Percentiles rank a stretch among this genome's conserved stretches.
phyloP scores from a whole-genome alignment of 2,888 invertebrate species.

The Nemapogon koenigi region DNA sequence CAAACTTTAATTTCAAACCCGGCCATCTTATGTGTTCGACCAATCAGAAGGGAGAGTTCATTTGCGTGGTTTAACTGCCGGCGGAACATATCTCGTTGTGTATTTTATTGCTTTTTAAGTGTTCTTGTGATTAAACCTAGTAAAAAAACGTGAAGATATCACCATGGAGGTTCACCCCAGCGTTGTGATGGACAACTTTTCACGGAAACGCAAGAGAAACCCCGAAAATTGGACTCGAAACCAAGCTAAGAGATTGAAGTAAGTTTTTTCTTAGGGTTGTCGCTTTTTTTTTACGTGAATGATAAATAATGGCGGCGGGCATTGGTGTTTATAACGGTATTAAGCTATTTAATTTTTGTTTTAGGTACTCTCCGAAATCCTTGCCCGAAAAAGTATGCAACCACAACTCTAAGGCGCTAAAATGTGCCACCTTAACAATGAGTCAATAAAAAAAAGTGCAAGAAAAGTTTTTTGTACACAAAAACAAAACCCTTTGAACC shows the following conservation, averaged over 20 bases:
- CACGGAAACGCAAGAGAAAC: constrained; percentile 1
- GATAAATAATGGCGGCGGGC: neutral
- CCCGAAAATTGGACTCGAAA: too few species aligned
- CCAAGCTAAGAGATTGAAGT: too few species aligned
- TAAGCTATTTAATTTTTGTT: too few species aligned
- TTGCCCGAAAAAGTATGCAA: neutral
- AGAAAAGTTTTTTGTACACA: neutral
- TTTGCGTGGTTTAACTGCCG: neutral
- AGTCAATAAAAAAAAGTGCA: neutral
- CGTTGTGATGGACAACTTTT: neutral
- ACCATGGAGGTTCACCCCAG: neutral
- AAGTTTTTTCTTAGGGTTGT: neutral
- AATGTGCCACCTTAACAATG: constrained; percentile 1
- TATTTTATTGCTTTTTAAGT: neutral
- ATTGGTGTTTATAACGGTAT: neutral
- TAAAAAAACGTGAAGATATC: neutral
- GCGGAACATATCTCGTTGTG: neutral
- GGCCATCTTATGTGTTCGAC: constrained; percentile 1
- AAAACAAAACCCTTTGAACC: neutral
- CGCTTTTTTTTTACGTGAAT: neutral
- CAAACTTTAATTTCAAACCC: constrained; percentile 2
- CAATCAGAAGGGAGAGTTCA: neutral
- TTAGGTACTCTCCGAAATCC: neutral
- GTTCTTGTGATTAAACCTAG: neutral
- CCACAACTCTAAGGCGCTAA: constrained; percentile 2